phyloP scores from a whole-genome alignment of 2,797 vertebrate genomes.

The Pseudomugil tenellus region DNA sequence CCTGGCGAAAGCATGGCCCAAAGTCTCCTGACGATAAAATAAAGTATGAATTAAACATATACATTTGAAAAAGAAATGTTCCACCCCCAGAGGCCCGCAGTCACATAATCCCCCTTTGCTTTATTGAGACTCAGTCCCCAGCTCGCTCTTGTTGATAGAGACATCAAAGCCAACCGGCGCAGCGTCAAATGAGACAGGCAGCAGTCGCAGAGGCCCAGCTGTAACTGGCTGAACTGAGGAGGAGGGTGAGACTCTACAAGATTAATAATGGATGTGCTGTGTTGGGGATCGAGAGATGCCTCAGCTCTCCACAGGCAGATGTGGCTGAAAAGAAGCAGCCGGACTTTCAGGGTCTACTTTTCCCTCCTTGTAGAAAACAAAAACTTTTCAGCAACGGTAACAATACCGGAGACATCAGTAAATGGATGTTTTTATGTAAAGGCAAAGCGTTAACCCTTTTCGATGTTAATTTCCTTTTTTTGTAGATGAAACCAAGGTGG shows the following conservation, averaged over 20 bases:
- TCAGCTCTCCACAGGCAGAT: conserved; percentile 61
- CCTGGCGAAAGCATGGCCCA: conserved; percentile 54
- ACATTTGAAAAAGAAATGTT: conserved; percentile 50
- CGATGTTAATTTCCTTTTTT: conserved; percentile 8
- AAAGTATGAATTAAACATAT: conserved; percentile 77
- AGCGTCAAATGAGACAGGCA: conserved; percentile 72
- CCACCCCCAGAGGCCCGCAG: conserved; percentile 64
- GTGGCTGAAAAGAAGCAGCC: conserved; percentile 46
- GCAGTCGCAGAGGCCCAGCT: conserved; percentile 62
- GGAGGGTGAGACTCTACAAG: conserved; percentile 61
- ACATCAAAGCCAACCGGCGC: conserved; percentile 78
- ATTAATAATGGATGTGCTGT: conserved; percentile 76
- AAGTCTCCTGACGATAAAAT: conserved; percentile 72
- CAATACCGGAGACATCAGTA: neutral
- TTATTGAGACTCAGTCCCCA: conserved; percentile 61
- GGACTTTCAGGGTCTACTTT: conserved; percentile 46
- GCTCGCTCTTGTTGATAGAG: conserved; percentile 74
- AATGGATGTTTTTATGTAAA: conserved; percentile 42
- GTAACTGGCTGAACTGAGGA: conserved; percentile 76
- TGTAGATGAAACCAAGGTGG: conserved; percentile 22
- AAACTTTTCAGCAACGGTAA: conserved; percentile 27
- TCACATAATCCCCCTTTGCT: conserved; percentile 75
- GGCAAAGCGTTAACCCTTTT: neutral
- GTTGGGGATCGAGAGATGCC: conserved; percentile 61
- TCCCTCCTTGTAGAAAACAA: conserved; percentile 36